A percentile compares a stretch with the other conserved stretches of the same genome.
These are phyloP conservation scores for Zaprionus davidi DNA, from an alignment of 1,140 invertebrate genomes.

Conservation along the genomic window DNA sequence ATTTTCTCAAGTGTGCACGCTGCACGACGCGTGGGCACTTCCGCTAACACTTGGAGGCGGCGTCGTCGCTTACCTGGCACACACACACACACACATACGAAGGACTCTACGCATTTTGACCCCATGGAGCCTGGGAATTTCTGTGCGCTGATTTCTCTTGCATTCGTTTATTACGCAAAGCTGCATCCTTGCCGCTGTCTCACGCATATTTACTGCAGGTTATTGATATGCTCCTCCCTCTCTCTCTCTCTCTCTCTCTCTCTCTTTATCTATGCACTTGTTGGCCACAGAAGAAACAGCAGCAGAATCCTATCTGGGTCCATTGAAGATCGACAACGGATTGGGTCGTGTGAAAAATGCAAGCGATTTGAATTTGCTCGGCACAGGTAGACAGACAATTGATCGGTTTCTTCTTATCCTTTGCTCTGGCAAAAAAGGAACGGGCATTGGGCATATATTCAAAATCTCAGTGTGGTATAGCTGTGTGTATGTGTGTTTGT, in stretches of 20 bases:
- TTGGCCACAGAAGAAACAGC: conserved; percentile 44
- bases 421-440: conserved; percentile 69
- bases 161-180: conserved; percentile 58
- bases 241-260: background rate
- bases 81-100: background rate
- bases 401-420: conserved; percentile 59
- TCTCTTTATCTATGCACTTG: conserved; percentile 59
- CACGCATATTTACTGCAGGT: conserved; percentile 59
- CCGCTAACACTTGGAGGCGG: conserved; percentile 37
- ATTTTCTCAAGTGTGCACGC: conserved; percentile 17
- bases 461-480: conserved; percentile 29
- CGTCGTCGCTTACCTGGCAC: conserved; percentile 33
- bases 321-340: conserved; percentile 45
- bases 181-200: conserved; percentile 58
- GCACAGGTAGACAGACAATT: conserved; percentile 59
- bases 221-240: conserved; percentile 31
- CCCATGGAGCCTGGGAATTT: conserved; percentile 55
- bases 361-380: conserved; percentile 71
- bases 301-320: conserved; percentile 41
- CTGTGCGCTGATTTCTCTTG: conserved; percentile 24
- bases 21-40: conserved; percentile 54
- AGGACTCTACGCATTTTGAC: conserved; percentile 14
- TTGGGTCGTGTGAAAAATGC: conserved; percentile 71
- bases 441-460: conserved; percentile 57
- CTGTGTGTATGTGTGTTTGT: conserved; percentile 39